phyloP scores from a whole-genome alignment of 2,888 invertebrate species.

The Parnassius apollo region DNA sequence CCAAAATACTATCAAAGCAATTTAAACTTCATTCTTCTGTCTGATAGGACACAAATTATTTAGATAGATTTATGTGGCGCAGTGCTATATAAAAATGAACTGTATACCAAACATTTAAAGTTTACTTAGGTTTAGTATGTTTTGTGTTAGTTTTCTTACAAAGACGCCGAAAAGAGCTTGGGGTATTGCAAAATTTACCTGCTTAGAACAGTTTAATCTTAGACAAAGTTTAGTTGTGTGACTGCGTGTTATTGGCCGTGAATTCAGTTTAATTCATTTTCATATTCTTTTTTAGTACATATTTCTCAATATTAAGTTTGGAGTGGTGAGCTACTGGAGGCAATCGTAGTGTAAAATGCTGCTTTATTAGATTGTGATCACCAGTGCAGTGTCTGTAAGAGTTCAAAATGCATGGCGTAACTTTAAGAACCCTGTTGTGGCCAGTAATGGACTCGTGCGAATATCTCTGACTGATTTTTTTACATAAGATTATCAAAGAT shows the following conservation, averaged over 20 bases:
- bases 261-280: constrained; percentile 35
- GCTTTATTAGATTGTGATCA: too few species aligned
- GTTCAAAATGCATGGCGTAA: too few species aligned
- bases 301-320: too few species aligned
- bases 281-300: background rate
- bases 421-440: too few species aligned
- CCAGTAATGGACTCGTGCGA: too few species aligned
- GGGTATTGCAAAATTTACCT: constrained; percentile 66
- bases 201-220: constrained; percentile 50
- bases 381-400: too few species aligned
- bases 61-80: constrained; percentile 24
- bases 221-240: constrained; percentile 22
- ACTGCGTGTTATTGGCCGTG: constrained; percentile 2
- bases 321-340: too few species aligned
- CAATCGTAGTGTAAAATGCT: too few species aligned
- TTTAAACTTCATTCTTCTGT: constrained; percentile 43
- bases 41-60: constrained; percentile 43
- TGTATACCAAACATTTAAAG: constrained; percentile 22
- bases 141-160: constrained; percentile 34
- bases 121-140: constrained; percentile 34
- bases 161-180: constrained; percentile 45
- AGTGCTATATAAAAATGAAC: constrained; percentile 20
- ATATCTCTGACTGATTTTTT: too few species aligned
- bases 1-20: constrained; percentile 36
- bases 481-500: too few species aligned